Percentiles rank a stretch among this genome's conserved stretches.
Evolutionary conservation across 2,888 invertebrate species (phyloP).

Genomic region (Luperina testacea): DNA sequence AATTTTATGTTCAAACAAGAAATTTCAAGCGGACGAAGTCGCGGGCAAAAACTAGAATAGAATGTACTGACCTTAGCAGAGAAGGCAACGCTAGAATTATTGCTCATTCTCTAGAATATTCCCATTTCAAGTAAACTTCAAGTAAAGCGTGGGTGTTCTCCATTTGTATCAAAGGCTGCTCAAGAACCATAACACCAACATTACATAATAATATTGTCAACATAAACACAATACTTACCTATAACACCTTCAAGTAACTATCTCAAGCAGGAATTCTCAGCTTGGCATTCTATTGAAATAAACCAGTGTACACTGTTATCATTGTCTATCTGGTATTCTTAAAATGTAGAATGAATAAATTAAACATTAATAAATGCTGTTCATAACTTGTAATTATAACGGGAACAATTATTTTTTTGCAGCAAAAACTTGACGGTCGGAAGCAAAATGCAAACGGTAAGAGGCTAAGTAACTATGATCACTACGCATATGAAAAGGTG

Average conservation of each 20-base stretch:
- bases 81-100: background rate
- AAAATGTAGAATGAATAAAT: conserved; percentile 54
- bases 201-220: conserved; percentile 46
- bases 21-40: background rate
- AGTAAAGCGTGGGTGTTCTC: conserved; percentile 24
- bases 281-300: conserved; percentile 51
- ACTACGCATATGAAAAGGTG: background rate
- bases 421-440: conserved; percentile 28
- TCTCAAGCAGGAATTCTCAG: conserved; percentile 39
- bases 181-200: conserved; percentile 40
- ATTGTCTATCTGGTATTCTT: conserved; percentile 60
- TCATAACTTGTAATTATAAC: conserved; percentile 49
- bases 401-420: conserved; percentile 35
- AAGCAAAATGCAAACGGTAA: background rate
- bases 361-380: conserved; percentile 44
- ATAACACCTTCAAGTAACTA: conserved; percentile 9
- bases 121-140: conserved; percentile 18
- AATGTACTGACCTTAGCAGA: background rate
- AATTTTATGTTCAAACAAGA: no score
- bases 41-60: background rate
- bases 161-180: conserved; percentile 22
- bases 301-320: conserved; percentile 55
- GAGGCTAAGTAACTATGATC: background rate
- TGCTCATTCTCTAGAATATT: background rate
- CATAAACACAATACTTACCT: conserved; percentile 18